Evolutionary conservation across 2,888 invertebrate species (phyloP).

Genomic region (Protophormia terraenovae): DNA sequence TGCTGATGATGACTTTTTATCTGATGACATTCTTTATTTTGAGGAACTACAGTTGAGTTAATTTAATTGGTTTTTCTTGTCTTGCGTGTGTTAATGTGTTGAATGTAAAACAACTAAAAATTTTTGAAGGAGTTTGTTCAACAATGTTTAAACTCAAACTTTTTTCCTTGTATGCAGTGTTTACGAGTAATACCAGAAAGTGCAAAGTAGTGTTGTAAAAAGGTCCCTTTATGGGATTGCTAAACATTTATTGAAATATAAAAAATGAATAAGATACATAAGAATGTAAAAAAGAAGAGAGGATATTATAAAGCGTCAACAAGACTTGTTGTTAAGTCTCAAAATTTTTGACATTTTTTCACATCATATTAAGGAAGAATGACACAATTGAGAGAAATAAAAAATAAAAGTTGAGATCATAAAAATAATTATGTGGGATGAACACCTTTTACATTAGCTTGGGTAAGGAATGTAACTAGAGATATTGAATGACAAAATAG

Average conservation of each 20-base stretch:
- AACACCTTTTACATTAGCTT: too few species aligned
- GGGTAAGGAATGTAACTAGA: too few species aligned
- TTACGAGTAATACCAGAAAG: slow-evolving; percentile 31
- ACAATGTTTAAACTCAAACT: neutral
- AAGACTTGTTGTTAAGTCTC: slow-evolving; percentile 36
- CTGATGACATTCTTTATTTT: slow-evolving; percentile 77
- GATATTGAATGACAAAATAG: too few species aligned
- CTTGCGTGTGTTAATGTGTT: slow-evolving; percentile 65
- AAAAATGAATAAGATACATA: slow-evolving; percentile 7
- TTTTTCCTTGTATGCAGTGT: neutral
- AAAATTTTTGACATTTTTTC: slow-evolving; percentile 47
- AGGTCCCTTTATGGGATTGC: slow-evolving; percentile 49
- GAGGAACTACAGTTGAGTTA: slow-evolving; percentile 80
- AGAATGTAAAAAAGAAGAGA: slow-evolving; percentile 13
- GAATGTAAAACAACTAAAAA: slow-evolving; percentile 28
- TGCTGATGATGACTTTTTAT: slow-evolving; percentile 41
- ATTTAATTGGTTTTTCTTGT: slow-evolving; percentile 80
- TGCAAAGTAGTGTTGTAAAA: slow-evolving; percentile 49
- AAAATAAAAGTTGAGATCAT: neutral
- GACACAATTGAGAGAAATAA: neutral
- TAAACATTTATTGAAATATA: slow-evolving; percentile 39
- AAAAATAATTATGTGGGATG: neutral
- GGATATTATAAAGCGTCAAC: neutral
- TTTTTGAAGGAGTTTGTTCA: slow-evolving; percentile 17
- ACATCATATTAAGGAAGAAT: neutral